A percentile compares a stretch with the other conserved stretches of the same genome.
phyloP scores from a whole-genome alignment of 92 coral and sea anemone species.

The Galaxea fascicularis region DNA sequence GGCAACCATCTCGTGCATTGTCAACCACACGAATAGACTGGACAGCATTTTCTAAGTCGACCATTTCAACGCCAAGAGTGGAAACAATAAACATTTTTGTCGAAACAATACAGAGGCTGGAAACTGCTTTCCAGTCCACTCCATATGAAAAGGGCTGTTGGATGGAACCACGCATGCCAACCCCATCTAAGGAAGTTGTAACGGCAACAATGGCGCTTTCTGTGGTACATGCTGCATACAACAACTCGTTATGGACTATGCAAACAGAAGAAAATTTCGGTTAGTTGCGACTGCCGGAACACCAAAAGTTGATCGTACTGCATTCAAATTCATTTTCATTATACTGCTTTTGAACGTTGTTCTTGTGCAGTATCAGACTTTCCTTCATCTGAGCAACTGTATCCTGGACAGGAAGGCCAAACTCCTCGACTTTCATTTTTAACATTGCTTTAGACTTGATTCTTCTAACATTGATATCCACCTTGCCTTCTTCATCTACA shows the following conservation, averaged over 20 bases:
- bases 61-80: constrained; percentile 18
- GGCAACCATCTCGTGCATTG: constrained; percentile 39
- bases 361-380: neutral
- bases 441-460: neutral
- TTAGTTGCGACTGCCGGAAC: neutral
- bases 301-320: constrained; percentile 1
- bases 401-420: constrained; percentile 11
- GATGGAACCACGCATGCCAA: constrained; percentile 11
- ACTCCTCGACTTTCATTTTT: neutral
- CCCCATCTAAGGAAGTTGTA: constrained; percentile 5
- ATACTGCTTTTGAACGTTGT: neutral
- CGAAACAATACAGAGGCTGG: neutral
- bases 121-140: neutral
- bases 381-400: constrained; percentile 2
- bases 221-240: constrained; percentile 5
- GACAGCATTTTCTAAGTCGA: constrained; percentile 41
- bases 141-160: constrained; percentile 2
- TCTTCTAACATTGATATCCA: constrained; percentile 2
- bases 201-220: constrained; percentile 1
- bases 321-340: neutral
- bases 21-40: constrained; percentile 3
- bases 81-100: neutral
- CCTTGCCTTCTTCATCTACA: constrained; percentile 1
- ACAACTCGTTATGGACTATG: constrained; percentile 6
- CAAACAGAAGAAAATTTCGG: constrained; percentile 3